Conservation (phyloP, 1,140 invertebrate species). For the Panagrolaimus sp. region DNA sequence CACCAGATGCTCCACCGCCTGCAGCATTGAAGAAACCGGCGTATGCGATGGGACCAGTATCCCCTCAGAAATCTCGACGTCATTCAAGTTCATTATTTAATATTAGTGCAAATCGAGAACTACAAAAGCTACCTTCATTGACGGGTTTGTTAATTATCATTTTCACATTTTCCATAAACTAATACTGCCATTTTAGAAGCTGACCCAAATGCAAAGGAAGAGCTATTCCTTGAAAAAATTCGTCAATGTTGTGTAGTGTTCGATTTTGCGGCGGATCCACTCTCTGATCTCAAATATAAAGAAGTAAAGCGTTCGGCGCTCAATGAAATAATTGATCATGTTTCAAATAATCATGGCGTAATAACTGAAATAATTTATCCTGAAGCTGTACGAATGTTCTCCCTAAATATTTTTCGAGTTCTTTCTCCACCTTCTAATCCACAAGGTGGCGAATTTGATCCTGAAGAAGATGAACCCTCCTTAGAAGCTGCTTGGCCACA, state of each 20-base stretch:
- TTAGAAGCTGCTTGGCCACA: conserved; percentile 99
- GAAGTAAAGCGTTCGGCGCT: conserved; percentile 91
- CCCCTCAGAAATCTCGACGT: conserved; percentile 78
- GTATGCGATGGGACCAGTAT: conserved; percentile 64
- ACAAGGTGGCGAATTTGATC: conserved; percentile 93
- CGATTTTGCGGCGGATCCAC: conserved; percentile 86
- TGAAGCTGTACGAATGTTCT: conserved; percentile 89
- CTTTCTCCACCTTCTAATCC: conserved; percentile 92
- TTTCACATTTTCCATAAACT: neutral
- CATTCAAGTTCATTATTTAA: conserved; percentile 81
- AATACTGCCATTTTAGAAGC: conserved; percentile 20
- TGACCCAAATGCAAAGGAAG: conserved; percentile 64
- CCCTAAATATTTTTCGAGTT: conserved; percentile 85
- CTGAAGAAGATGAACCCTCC: conserved; percentile 98
- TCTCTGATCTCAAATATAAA: conserved; percentile 97
- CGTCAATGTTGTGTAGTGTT: conserved; percentile 94
- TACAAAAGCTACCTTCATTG: conserved; percentile 72
- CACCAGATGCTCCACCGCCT: neutral
- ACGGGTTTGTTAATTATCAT: conserved; percentile 65
- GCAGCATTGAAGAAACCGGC: conserved; percentile 8
- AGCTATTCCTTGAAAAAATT: conserved; percentile 90
- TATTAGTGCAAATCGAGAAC: conserved; percentile 77
- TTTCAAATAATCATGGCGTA: conserved; percentile 80
- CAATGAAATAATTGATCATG: conserved; percentile 94
- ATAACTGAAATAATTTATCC: conserved; percentile 91